Evolutionary conservation across 2,888 invertebrate species (phyloP).

Genomic region (Strigamia maritima): DNA sequence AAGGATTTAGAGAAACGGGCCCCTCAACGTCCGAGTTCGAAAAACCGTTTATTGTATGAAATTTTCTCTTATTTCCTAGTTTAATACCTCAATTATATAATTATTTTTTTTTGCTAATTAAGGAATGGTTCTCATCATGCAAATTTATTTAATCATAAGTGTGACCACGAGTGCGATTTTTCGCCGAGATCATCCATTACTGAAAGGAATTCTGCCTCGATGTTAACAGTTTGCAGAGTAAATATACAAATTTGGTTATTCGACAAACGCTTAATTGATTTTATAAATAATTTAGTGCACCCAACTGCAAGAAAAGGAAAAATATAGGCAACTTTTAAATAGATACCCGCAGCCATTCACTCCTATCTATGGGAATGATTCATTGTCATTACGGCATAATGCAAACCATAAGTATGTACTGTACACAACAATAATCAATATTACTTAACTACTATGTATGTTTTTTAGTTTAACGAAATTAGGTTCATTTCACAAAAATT

Average conservation of each 20-base stretch:
- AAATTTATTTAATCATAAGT: background rate
- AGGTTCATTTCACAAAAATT: background rate
- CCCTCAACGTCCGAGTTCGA: background rate
- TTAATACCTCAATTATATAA: background rate
- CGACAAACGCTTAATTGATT: background rate
- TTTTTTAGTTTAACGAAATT: background rate
- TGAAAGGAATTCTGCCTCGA: background rate
- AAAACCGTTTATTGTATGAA: background rate
- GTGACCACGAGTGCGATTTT: background rate
- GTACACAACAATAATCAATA: background rate
- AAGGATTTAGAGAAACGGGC: background rate
- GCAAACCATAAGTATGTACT: background rate
- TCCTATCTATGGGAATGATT: background rate
- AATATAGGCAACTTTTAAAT: slow-evolving; percentile 6
- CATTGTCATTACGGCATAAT: background rate
- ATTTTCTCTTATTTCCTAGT: background rate
- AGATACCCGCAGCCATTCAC: background rate
- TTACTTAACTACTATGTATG: background rate
- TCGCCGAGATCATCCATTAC: background rate
- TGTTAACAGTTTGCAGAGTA: background rate
- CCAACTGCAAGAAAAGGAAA: slow-evolving; percentile 1
- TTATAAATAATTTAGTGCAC: background rate
- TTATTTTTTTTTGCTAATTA: background rate
- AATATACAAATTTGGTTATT: background rate
- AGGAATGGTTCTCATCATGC: background rate